A percentile compares a stretch with the other conserved stretches of the same genome.
These are phyloP conservation scores for Pelecanoides urinatrix DNA, from an alignment of 2,113 vertebrate genomes.

Conservation along the genomic window DNA sequence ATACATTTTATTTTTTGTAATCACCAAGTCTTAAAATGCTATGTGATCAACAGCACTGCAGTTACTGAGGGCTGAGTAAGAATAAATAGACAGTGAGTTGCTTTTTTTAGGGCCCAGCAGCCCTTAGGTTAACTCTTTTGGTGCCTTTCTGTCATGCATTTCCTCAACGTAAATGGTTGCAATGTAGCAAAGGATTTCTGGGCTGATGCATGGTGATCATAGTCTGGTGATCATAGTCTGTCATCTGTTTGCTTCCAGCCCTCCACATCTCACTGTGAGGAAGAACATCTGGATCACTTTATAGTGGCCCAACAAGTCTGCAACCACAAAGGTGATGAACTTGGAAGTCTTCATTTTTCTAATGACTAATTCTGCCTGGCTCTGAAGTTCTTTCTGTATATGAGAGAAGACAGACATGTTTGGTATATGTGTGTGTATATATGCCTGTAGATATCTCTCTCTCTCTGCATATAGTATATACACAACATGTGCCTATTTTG, in stretches of 20 bases:
- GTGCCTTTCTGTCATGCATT: neutral
- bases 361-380: neutral
- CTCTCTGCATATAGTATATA: neutral
- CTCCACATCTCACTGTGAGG: neutral
- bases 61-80: neutral
- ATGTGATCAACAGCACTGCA: neutral
- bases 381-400: neutral
- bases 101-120: neutral
- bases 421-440: neutral
- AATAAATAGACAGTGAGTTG: neutral
- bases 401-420: neutral
- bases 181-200: neutral
- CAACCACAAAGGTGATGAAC: neutral
- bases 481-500: neutral
- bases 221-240: neutral
- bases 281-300: neutral
- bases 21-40: neutral
- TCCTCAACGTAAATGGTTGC: neutral
- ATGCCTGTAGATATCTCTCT: neutral
- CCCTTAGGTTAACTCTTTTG: neutral
- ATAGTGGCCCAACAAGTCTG: neutral
- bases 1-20: neutral
- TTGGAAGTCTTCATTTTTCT: neutral
- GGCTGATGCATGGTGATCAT: rapidly evolving
- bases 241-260: neutral